Evolutionary conservation across 2,113 vertebrate genomes (phyloP).

Genomic region (Mormyrus iriodes): DNA sequence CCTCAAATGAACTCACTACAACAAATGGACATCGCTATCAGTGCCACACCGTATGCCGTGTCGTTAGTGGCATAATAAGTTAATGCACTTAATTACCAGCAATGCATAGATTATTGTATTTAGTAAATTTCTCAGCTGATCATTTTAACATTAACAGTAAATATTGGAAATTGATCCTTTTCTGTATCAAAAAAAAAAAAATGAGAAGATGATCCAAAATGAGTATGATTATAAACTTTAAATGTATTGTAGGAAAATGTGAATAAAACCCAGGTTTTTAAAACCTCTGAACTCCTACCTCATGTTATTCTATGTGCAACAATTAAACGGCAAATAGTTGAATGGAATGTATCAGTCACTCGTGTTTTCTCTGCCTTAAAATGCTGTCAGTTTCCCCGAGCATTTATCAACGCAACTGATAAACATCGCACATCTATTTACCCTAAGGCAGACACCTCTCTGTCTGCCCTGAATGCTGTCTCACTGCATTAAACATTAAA

Average conservation of each 20-base stretch:
- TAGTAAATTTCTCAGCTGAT: background rate
- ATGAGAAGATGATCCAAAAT: background rate
- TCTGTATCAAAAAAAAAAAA: background rate
- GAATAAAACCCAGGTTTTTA: background rate
- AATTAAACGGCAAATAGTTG: background rate
- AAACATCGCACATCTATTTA: background rate
- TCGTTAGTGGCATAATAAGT: background rate
- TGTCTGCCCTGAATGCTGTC: background rate
- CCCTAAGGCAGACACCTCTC: background rate
- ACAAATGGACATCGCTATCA: background rate
- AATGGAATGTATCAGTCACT: background rate
- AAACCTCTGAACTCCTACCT: background rate
- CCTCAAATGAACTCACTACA: background rate
- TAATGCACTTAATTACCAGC: background rate
- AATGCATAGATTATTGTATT: background rate
- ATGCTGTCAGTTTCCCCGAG: background rate
- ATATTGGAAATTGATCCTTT: background rate
- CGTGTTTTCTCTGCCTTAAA: background rate
- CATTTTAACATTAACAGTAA: background rate
- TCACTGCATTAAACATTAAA: background rate
- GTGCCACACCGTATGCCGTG: background rate
- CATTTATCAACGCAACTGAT: background rate
- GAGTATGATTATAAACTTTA: background rate
- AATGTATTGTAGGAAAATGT: background rate
- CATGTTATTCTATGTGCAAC: background rate